phyloP scores from a whole-genome alignment of 1,140 invertebrate genomes.

The Drepana arcuata region DNA sequence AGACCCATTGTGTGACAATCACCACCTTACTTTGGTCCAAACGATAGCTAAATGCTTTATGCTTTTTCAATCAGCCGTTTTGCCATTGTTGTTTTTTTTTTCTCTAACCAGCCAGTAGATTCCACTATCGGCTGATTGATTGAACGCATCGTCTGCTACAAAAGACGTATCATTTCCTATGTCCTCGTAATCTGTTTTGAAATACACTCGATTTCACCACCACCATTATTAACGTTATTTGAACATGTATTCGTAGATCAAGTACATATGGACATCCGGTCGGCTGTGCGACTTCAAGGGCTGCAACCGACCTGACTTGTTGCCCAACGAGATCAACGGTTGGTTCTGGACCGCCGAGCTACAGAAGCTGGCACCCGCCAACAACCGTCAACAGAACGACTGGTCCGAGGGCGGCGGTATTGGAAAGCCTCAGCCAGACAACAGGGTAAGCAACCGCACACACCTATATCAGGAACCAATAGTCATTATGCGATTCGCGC shows the following conservation, averaged over 20 bases:
- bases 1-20: conserved; percentile 14
- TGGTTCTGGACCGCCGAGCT: conserved; percentile 92
- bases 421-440: conserved; percentile 86
- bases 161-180: no score
- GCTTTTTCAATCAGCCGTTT: conserved; percentile 9
- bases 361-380: conserved; percentile 84
- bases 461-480: background rate
- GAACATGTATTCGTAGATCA: conserved; percentile 75
- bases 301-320: conserved; percentile 83
- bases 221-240: no score
- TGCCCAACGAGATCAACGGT: conserved; percentile 83
- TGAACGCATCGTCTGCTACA: no score
- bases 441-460: conserved; percentile 68
- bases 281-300: conserved; percentile 88
- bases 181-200: no score
- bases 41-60: conserved; percentile 10
- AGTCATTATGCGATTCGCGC: no score
- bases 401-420: conserved; percentile 87
- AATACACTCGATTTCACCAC: no score
- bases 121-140: no score
- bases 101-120: no score
- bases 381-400: conserved; percentile 82
- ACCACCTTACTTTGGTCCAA: conserved; percentile 9
- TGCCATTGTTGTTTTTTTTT: conserved; percentile 9
- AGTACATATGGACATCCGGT: conserved; percentile 91